Percentiles rank a stretch among this genome's conserved stretches.
Conservation (phyloP, 1,140 invertebrate species). For the Temnothorax nylanderi region DNA sequence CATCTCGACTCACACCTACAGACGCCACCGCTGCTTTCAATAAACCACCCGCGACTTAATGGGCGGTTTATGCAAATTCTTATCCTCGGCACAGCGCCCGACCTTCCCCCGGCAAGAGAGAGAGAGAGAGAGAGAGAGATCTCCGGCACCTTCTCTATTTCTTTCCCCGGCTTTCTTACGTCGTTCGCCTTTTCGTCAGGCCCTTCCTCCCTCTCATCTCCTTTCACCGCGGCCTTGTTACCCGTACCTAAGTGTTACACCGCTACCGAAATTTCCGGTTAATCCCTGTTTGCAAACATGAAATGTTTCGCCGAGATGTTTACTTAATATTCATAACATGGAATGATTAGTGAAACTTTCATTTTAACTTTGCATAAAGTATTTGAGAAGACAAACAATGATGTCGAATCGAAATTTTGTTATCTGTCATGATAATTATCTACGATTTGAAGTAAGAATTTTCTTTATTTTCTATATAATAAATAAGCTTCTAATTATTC, state of each 20-base stretch:
- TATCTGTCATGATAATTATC: neutral
- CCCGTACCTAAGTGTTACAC: conserved; percentile 1
- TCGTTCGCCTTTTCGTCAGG: conserved; percentile 46
- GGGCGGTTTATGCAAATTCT: conserved; percentile 82
- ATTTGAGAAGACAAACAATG: neutral
- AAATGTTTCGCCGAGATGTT: conserved; percentile 19
- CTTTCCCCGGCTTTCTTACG: conserved; percentile 38
- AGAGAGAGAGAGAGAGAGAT: neutral
- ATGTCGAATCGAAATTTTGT: neutral
- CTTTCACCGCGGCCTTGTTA: conserved; percentile 29
- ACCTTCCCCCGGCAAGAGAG: conserved; percentile 10
- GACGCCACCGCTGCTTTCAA: conserved; percentile 79
- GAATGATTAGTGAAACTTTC: conserved; percentile 21
- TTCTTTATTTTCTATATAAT: neutral
- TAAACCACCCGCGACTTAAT: conserved; percentile 82
- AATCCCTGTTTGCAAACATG: conserved; percentile 34
- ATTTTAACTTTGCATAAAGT: neutral
- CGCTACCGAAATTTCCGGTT: conserved; percentile 49
- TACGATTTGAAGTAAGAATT: neutral
- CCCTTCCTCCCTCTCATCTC: conserved; percentile 23
- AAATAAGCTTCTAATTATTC: neutral
- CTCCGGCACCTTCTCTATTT: conserved; percentile 22
- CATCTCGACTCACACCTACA: conserved; percentile 78
- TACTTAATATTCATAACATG: conserved; percentile 55
- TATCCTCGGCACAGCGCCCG: conserved; percentile 67